Evolutionary conservation across 2,888 invertebrate genomes (phyloP), one percentile per base, ranked within the genome.

Genomic region (Heliconius erato): DNA sequence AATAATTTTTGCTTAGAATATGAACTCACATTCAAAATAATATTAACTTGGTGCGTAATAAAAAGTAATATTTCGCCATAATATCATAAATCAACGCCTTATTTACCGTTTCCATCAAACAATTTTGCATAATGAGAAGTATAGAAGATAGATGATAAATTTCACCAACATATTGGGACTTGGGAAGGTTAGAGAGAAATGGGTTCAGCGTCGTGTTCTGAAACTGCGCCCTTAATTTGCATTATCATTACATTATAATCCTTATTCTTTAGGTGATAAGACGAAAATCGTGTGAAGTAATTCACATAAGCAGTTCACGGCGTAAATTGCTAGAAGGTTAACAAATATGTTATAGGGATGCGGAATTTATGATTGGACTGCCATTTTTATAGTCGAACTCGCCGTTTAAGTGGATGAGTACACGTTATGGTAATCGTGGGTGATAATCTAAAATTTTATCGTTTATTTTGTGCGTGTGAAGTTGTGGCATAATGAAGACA

Each of bases 131-230:
- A 94, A 94, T 93, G 89, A 91, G 88, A 90, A 87, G 88, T 89
- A 89, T 88, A 86, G 88, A 92, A 94, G 93, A 94, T 92, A 91
- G 90, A 95, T 92, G 90, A 90, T 88, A 88, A 88, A 89, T 90
- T 91, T 90, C 89, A 90, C 90, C 90, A 94, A 93, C 93, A 94
- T 95, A 95, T 94, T 94, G 94, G 94, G 85, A 91, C 94, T 94
- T 94, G 94, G 94, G 86, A 91, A 89, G 92, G 91, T 91, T 92
- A 90, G 91, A 93, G 93, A 94, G 93, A 94, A 94, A 94, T 94
- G 89, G 92, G 91, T 89, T 87, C 84, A 87, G 88, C 91, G 89
- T 91, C 90, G 90, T 90, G 89, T 87, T 88, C 88, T 90, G 91
- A 90, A 93, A 92, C 90, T 89, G 88, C 88, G 86, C 89, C 90